These are phyloP conservation scores for Phania funesta DNA, from an alignment of 2,888 invertebrate genomes.

Conservation along the genomic window DNA sequence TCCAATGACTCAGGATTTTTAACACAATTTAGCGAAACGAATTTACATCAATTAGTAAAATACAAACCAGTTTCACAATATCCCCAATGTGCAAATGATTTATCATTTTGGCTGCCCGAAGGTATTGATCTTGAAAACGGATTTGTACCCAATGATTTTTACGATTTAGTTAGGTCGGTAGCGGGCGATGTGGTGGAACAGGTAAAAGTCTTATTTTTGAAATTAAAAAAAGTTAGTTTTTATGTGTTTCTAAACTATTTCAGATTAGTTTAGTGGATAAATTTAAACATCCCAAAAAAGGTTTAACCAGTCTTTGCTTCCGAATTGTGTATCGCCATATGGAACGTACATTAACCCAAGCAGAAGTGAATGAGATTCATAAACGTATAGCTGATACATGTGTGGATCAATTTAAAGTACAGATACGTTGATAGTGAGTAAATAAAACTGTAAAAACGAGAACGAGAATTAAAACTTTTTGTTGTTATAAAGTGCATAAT, in stretches of 20 bases:
- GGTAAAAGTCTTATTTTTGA: constrained; percentile 81
- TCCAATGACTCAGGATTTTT: constrained; percentile 94
- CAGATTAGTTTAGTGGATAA: constrained; percentile 91
- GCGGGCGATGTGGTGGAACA: constrained; percentile 97
- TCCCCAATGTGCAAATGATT: constrained; percentile 93
- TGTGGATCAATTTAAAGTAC: constrained; percentile 76
- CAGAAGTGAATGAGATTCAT: constrained; percentile 93
- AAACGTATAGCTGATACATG: constrained; percentile 85
- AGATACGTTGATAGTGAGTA: constrained; percentile 76
- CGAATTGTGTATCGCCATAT: constrained; percentile 95
- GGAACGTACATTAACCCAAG: constrained; percentile 92
- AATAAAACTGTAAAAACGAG: background rate
- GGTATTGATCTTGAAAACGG: constrained; percentile 81
- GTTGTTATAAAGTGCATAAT: background rate
- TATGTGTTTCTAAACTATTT: constrained; percentile 60
- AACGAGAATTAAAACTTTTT: background rate
- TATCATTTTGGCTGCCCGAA: constrained; percentile 97
- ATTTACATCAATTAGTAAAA: constrained; percentile 84
- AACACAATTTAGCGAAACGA: constrained; percentile 90
- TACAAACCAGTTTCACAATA: constrained; percentile 92
- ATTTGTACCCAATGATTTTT: constrained; percentile 92
- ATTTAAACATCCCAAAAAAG: constrained; percentile 92
- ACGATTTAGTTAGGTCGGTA: constrained; percentile 92
- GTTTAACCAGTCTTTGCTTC: constrained; percentile 92
- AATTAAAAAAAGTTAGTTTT: background rate